phyloP scores from a whole-genome alignment of 2,888 invertebrate species.

The Drosophila cracens region DNA sequence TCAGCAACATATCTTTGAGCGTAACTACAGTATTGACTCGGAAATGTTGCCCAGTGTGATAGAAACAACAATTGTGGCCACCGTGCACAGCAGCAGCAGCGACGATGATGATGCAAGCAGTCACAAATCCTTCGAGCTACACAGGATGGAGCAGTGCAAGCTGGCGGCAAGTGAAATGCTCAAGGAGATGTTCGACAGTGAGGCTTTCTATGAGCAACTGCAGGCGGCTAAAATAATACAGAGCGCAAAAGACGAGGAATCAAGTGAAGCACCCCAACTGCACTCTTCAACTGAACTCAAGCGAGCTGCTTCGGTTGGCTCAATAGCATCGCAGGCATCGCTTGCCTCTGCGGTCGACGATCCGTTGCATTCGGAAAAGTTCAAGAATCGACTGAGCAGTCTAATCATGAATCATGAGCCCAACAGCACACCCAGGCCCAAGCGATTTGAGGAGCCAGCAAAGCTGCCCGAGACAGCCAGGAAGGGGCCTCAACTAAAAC shows the following conservation, averaged over 20 bases:
- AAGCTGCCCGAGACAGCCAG: slow-evolving; percentile 1
- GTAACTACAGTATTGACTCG: slow-evolving; percentile 78
- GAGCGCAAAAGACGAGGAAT: not conserved
- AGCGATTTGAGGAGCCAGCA: slow-evolving; percentile 23
- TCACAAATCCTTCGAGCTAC: slow-evolving; percentile 28
- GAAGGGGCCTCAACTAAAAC: slow-evolving; percentile 65
- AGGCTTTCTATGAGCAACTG: slow-evolving; percentile 61
- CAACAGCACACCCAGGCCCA: slow-evolving; percentile 33
- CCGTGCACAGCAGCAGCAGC: slow-evolving; percentile 78
- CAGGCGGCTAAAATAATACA: slow-evolving; percentile 21
- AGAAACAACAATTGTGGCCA: slow-evolving; percentile 81
- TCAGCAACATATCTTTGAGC: slow-evolving; percentile 54
- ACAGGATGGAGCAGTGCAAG: slow-evolving; percentile 52
- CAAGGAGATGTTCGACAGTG: slow-evolving; percentile 72
- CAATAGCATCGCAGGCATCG: slow-evolving; percentile 49
- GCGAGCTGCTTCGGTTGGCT: slow-evolving; percentile 35
- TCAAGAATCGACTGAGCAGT: slow-evolving; percentile 76
- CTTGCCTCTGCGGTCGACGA: slow-evolving; percentile 67
- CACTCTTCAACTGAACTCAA: slow-evolving; percentile 9
- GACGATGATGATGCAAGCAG: slow-evolving; percentile 59
- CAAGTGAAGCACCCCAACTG: not conserved
- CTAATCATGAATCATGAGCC: slow-evolving; percentile 61
- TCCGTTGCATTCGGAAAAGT: slow-evolving; percentile 78
- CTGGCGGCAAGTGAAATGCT: slow-evolving; percentile 64
- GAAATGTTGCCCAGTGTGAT: slow-evolving; percentile 81